These are phyloP conservation scores for Xylocopa sonorina DNA, from an alignment of 1,140 invertebrate genomes.

Conservation along the genomic window DNA sequence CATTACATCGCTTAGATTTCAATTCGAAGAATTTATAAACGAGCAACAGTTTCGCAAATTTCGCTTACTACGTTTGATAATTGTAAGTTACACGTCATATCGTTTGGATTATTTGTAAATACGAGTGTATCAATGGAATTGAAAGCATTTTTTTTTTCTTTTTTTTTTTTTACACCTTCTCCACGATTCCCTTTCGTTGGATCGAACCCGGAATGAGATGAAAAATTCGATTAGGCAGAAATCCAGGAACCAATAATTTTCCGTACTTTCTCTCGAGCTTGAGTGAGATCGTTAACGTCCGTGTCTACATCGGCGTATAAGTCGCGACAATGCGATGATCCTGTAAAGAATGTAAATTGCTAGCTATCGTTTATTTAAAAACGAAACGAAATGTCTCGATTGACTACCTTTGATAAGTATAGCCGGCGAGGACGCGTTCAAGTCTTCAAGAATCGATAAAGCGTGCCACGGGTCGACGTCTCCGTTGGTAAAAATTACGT, in stretches of 20 bases:
- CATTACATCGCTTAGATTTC: too few species aligned
- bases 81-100: neutral
- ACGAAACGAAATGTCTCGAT: neutral
- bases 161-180: slow-evolving; percentile 3
- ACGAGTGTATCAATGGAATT: neutral
- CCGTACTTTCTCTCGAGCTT: slow-evolving; percentile 83
- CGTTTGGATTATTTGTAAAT: slow-evolving; percentile 23
- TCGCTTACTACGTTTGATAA: too few species aligned
- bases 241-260: slow-evolving; percentile 84
- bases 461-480: slow-evolving; percentile 86
- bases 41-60: too few species aligned
- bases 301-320: slow-evolving; percentile 82
- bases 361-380: neutral
- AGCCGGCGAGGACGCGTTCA: slow-evolving; percentile 82
- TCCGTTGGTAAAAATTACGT: slow-evolving; percentile 86
- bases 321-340: slow-evolving; percentile 89
- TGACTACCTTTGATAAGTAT: slow-evolving; percentile 79
- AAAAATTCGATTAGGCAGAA: slow-evolving; percentile 8
- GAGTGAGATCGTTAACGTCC: slow-evolving; percentile 84
- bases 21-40: too few species aligned
- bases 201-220: neutral
- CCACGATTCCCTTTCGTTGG: too few species aligned
- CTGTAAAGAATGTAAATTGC: slow-evolving; percentile 68
- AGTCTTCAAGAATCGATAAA: slow-evolving; percentile 83
- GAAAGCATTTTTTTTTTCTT: slow-evolving; percentile 25